Conservation (phyloP, 1,140 invertebrate species). For the Drosophila kepulauana region DNA sequence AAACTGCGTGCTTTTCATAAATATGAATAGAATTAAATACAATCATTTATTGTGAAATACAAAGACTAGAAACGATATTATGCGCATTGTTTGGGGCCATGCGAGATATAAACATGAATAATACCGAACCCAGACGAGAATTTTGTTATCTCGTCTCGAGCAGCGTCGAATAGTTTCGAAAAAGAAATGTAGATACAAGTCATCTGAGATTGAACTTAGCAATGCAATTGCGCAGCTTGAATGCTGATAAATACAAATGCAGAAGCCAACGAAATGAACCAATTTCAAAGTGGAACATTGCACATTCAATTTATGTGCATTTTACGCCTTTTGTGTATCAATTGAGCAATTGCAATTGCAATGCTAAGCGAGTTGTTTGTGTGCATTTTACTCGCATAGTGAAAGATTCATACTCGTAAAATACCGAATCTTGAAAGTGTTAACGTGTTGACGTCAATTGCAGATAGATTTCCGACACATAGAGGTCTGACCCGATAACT, state of each 20-base stretch:
- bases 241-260: conserved; percentile 33
- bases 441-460: conserved; percentile 7
- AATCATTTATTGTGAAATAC: background rate
- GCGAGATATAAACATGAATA: conserved; percentile 14
- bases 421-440: background rate
- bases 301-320: conserved; percentile 58
- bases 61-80: conserved; percentile 2
- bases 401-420: conserved; percentile 26
- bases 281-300: conserved; percentile 29
- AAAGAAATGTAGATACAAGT: conserved; percentile 10
- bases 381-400: background rate
- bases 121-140: background rate
- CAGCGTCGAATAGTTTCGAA: conserved; percentile 8
- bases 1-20: background rate
- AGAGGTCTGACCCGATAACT: background rate
- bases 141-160: conserved; percentile 40
- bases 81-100: background rate
- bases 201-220: conserved; percentile 22
- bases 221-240: conserved; percentile 44
- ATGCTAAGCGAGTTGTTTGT: conserved; percentile 21
- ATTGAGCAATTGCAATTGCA: conserved; percentile 47
- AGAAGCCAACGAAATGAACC: conserved; percentile 1
- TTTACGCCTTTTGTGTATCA: conserved; percentile 58
- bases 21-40: background rate
- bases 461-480: background rate